These are phyloP conservation scores for Gila orcuttii DNA, from an alignment of 2,113 vertebrate species.

Conservation along the genomic window DNA sequence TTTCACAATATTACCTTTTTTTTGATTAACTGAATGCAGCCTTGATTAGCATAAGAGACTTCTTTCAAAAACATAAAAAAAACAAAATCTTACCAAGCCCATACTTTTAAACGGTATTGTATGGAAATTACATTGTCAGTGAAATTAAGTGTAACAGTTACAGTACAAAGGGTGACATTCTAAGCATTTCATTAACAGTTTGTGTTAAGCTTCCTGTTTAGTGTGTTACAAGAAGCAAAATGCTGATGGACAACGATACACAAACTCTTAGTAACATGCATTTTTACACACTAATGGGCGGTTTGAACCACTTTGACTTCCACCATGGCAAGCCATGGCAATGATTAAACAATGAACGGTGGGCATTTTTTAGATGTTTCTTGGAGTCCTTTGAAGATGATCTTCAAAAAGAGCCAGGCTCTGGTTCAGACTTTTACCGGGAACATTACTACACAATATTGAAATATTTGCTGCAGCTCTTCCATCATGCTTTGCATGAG, in stretches of 20 bases:
- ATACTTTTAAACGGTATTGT: neutral
- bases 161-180: neutral
- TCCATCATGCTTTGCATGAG: conserved; percentile 72
- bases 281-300: conserved; percentile 35
- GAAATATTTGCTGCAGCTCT: conserved; percentile 59
- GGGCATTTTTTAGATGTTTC: conserved; percentile 34
- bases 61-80: neutral
- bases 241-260: conserved; percentile 37
- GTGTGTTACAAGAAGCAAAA: conserved; percentile 41
- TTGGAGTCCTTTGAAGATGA: conserved; percentile 34
- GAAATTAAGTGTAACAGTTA: neutral
- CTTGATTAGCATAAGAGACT: neutral
- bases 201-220: conserved; percentile 1
- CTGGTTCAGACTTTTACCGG: conserved; percentile 2
- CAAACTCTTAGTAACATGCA: conserved; percentile 54
- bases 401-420: conserved; percentile 35
- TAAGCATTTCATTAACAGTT: conserved; percentile 1
- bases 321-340: conserved; percentile 52
- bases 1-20: neutral
- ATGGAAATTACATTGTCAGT: neutral
- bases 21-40: conserved; percentile 9
- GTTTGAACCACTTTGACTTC: conserved; percentile 30
- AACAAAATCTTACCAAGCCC: neutral
- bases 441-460: conserved; percentile 44
- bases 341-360: conserved; percentile 23